Base-by-base conservation (phyloP, 2,797 vertebrate genomes). In the Hyperoplus lanceolatus region DNA sequence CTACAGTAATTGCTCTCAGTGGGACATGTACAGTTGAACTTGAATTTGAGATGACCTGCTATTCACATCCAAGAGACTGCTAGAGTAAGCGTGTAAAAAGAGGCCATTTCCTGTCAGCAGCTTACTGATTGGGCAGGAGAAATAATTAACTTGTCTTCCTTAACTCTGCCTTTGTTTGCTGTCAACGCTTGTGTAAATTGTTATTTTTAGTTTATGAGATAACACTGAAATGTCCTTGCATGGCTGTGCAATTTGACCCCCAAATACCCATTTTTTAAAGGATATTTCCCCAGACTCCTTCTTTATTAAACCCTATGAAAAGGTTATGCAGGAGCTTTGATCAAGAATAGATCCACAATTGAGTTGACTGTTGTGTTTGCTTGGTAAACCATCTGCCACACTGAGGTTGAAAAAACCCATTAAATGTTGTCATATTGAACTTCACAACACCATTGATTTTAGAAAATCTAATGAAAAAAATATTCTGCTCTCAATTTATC, bases 21-120 rank as follows among this genome's bases (percentile, higher is more conserved):
- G 90, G 93, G 91, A 92, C 84, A 90, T 93, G 89, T 89, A 89
- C 84, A 91, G 86, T 90, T 90, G 82, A 92, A 88, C 81, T 81
- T 91, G 29, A 84, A 91, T 92, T 87, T 87, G 62, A 89, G 84
- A 77, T 92, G 91, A 90, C 88, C 88, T 62, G 87, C 82, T 89
- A 75, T 87, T 89, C 81, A 79, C 82, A 82, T 88, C 49, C 81
- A 66, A 68, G 61, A 87, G 70, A 69, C 81, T 80, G 71, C 85
- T 68, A 73, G 71, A 81, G 73, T 86, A 70, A 86, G 84, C 79
- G 83, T 75, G 79, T 84, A 83, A 83, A 83, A 83, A 85, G 64
- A 58, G 56, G 57, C 77, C 70, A 14, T 75, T 89, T 90, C 76
- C 85, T 87, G 69, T 75, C 59, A n/a, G 75, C 76, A 71, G 61